Evolutionary conservation across 1,140 invertebrate species (phyloP).

Genomic region (Hestina assimilis): DNA sequence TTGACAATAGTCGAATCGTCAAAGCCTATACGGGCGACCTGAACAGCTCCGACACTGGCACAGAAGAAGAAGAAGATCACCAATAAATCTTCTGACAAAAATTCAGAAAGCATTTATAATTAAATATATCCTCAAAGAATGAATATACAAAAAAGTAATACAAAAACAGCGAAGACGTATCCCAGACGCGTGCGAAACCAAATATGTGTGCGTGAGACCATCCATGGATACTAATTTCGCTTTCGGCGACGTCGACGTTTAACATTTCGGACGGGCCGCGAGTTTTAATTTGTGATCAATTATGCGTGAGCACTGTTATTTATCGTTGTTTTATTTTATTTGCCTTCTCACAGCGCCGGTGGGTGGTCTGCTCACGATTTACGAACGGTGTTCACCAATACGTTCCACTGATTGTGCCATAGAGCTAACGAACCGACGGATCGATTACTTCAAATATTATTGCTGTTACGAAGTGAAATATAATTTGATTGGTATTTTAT

Average conservation of each 20-base stretch:
- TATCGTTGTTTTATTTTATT: conserved; percentile 77
- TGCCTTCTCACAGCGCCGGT: conserved; percentile 63
- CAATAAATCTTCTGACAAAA: too few relatives aligned
- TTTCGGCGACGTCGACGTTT: conserved; percentile 64
- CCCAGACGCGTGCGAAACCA: conserved; percentile 23
- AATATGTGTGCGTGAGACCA: conserved; percentile 32
- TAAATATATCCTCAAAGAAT: too few relatives aligned
- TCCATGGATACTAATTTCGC: conserved; percentile 52
- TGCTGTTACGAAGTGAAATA: conserved; percentile 21
- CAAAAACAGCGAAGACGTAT: conserved; percentile 11
- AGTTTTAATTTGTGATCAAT: conserved; percentile 79
- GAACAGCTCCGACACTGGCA: too few relatives aligned
- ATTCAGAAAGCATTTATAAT: too few relatives aligned
- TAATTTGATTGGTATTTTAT: conserved; percentile 29
- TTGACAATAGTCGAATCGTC: too few relatives aligned
- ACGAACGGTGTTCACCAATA: conserved; percentile 60
- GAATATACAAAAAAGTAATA: background rate
- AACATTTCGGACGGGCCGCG: conserved; percentile 67
- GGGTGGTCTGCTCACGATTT: conserved; percentile 75
- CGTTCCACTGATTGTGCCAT: conserved; percentile 64
- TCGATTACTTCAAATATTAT: conserved; percentile 31
- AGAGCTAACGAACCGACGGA: conserved; percentile 40
- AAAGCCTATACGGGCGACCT: too few relatives aligned
- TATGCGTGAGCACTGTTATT: conserved; percentile 76
- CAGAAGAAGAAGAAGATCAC: too few relatives aligned